A percentile compares a stretch with the other conserved stretches of the same genome.
phyloP scores from a whole-genome alignment of 2,888 invertebrate species.

The Drosophila ezoana region DNA sequence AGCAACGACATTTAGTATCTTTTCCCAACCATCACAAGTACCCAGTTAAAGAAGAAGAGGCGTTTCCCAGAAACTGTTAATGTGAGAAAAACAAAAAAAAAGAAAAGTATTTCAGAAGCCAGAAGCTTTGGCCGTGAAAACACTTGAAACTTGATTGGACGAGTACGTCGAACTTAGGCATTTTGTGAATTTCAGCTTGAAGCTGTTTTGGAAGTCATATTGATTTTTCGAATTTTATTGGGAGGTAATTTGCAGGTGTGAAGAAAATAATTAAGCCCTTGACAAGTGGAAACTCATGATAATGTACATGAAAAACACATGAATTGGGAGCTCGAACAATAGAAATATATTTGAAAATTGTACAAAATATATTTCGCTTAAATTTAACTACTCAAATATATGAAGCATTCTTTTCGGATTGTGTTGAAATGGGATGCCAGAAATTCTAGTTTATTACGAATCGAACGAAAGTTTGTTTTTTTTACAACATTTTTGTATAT shows the following conservation, averaged over 20 bases:
- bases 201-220: background rate
- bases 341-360: background rate
- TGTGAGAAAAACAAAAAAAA: background rate
- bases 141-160: background rate
- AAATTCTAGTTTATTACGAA: background rate
- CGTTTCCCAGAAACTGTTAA: background rate
- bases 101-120: background rate
- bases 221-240: slow-evolving; percentile 3
- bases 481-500: too few relatives aligned
- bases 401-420: background rate
- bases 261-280: background rate
- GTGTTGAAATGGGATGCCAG: background rate
- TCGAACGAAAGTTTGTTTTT: too few relatives aligned
- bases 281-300: background rate
- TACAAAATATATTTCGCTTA: background rate
- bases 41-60: background rate
- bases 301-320: background rate
- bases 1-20: background rate
- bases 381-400: background rate
- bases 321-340: background rate
- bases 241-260: background rate
- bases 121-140: background rate
- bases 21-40: background rate
- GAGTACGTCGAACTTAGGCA: background rate
- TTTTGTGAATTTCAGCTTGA: background rate